Base-by-base conservation (phyloP, 1,140 invertebrate species). In the Cyrtorhinus lividipennis region DNA sequence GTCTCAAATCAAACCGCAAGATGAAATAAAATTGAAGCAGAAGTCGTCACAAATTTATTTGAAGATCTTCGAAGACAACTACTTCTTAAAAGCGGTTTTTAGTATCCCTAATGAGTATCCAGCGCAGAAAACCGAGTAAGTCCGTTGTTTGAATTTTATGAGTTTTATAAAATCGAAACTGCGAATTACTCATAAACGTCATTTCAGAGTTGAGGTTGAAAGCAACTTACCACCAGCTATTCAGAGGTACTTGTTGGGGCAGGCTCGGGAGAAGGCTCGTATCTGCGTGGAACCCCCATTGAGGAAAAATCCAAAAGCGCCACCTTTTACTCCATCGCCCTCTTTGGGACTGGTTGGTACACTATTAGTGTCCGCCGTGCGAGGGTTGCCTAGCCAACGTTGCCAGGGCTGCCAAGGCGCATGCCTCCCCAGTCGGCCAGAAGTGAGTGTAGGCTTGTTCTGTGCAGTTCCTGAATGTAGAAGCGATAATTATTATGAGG, bases 271-370 rank as follows among this genome's bases (percentile, higher is more conserved):
- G 74, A 79, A 86, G 63, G 82, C 80, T 10, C 77, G 87, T 48
- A 75, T 77, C 67, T 87, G 86, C 73, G 81, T 87, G 1, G 82
- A 87, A 69, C 79, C 84, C 13, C 84, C 86, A 1, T 61, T 86
- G 0, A 78, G 77, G 24, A 78, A 77, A 30, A 77, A 76, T 27
- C 73, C 75, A 53, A 77, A 77, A 59, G 48, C 48, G 5, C 71
- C 73, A 38, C 73, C 77, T 18, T 89, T 88, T 72, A 68, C 76
- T 57, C 80, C 83, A 1, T 77, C 74, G 48, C 80, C 81, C 1
- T 86, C 83, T 13, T 70, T 89, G 22, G 73, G 79, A 61, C 79
- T 78, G 26, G 73, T 83, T 3, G 71, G 78, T 10, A 74, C 79
- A 24, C 87, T 86, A 72, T 71, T 88, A 1, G 76, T 86, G 24